Evolutionary conservation across 2,113 vertebrate genomes (phyloP).

Genomic region (Ctenodactylus gundi): DNA sequence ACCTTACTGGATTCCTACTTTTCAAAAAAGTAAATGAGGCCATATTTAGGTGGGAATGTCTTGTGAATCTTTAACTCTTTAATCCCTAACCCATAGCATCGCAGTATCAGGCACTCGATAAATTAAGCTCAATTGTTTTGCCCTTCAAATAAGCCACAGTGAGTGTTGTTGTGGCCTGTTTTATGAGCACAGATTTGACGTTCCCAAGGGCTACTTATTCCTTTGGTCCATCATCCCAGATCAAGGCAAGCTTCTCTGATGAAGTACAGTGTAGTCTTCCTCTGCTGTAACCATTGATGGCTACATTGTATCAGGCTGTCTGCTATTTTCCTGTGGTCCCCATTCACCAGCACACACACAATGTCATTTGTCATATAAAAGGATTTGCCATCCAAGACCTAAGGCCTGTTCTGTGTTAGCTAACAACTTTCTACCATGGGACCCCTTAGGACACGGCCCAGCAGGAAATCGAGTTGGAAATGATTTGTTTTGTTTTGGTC

Average conservation of each 20-base stretch:
- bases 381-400: constrained; percentile 62
- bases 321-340: constrained; percentile 46
- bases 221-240: constrained; percentile 47
- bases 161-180: neutral
- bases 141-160: constrained; percentile 40
- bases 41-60: neutral
- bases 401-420: constrained; percentile 77
- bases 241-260: constrained; percentile 67
- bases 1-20: neutral
- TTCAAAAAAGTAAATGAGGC: constrained; percentile 14
- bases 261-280: constrained; percentile 73
- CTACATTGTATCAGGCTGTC: constrained; percentile 36
- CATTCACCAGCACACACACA: constrained; percentile 35
- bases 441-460: constrained; percentile 44
- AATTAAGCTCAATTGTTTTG: neutral
- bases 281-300: constrained; percentile 43
- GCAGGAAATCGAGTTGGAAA: constrained; percentile 60
- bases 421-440: constrained; percentile 53
- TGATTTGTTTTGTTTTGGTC: constrained; percentile 72
- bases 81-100: neutral
- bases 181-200: constrained; percentile 5
- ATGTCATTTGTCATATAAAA: constrained; percentile 67
- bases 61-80: neutral
- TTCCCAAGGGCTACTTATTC: constrained; percentile 20
- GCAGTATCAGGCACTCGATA: neutral